phyloP scores from a whole-genome alignment of 1,140 invertebrate species.

The Neoseiulus cucumeris region DNA sequence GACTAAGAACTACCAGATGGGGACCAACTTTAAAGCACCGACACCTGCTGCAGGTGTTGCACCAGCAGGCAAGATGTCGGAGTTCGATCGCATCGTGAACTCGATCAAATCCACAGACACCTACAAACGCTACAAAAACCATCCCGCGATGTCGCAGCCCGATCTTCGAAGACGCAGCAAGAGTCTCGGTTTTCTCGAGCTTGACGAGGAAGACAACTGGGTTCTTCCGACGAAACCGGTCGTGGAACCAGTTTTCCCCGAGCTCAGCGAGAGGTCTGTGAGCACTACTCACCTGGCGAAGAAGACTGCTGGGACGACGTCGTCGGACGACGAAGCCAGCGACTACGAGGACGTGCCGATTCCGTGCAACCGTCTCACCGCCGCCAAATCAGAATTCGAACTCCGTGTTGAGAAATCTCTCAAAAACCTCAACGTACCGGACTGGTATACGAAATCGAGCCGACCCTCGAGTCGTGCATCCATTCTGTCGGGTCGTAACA shows the following conservation, averaged over 20 bases:
- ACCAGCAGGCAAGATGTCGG: not conserved
- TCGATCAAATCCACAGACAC: slow-evolving; percentile 6
- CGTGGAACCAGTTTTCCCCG: slow-evolving; percentile 4
- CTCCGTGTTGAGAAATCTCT: slow-evolving; percentile 71
- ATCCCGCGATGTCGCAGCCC: not conserved
- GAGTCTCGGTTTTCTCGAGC: slow-evolving; percentile 5
- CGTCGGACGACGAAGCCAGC: not conserved
- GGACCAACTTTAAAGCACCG: not conserved
- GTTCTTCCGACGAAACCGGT: not conserved
- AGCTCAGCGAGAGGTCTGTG: slow-evolving; percentile 2
- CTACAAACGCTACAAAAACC: slow-evolving; percentile 1
- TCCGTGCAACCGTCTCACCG: slow-evolving; percentile 5
- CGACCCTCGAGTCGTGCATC: not conserved
- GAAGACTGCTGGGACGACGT: not conserved
- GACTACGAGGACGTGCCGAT: not conserved
- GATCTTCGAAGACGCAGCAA: slow-evolving; percentile 5
- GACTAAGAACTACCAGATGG: no score
- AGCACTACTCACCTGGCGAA: not conserved
- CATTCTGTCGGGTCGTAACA: not conserved
- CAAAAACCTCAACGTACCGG: slow-evolving; percentile 74
- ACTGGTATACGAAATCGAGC: slow-evolving; percentile 69
- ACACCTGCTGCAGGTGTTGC: not conserved
- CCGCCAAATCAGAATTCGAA: slow-evolving; percentile 49
- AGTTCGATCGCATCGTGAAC: slow-evolving; percentile 7
- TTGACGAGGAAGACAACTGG: slow-evolving; percentile 10